A percentile compares a stretch with the other conserved stretches of the same genome.
These are phyloP conservation scores for Patiria pectinifera DNA, from an alignment of 53 echinoderm and acorn worm genomes.

Conservation along the genomic window DNA sequence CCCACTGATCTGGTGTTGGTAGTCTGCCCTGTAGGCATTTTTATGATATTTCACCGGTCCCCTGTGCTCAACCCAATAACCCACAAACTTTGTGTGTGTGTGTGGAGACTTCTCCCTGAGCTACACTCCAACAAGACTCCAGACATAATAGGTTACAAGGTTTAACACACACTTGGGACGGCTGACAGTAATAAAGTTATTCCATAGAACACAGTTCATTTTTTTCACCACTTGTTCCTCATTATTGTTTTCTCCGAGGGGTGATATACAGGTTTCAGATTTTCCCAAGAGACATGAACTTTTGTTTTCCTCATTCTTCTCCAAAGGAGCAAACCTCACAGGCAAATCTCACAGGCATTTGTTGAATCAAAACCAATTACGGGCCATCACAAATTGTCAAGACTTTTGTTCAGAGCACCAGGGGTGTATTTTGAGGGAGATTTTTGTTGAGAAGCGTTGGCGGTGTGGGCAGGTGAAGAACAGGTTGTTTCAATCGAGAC, in stretches of 20 bases:
- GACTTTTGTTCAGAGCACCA: background rate
- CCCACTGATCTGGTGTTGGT: background rate
- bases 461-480: background rate
- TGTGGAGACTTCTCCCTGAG: background rate
- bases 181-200: background rate
- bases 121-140: background rate
- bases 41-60: background rate
- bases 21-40: background rate
- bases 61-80: background rate
- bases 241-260: background rate
- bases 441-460: background rate
- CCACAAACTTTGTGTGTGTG: background rate
- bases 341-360: background rate
- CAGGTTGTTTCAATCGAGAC: background rate
- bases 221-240: background rate
- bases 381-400: background rate
- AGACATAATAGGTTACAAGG: constrained; percentile 10
- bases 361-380: background rate
- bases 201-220: background rate
- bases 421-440: background rate
- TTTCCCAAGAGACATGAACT: background rate
- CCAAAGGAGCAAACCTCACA: no score
- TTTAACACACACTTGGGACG: constrained; percentile 19
- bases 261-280: background rate
- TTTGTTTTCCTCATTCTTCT: no score